These are phyloP conservation scores for Anthopleura sola DNA, from an alignment of 64 coral and sea anemone genomes.

Conservation along the genomic window DNA sequence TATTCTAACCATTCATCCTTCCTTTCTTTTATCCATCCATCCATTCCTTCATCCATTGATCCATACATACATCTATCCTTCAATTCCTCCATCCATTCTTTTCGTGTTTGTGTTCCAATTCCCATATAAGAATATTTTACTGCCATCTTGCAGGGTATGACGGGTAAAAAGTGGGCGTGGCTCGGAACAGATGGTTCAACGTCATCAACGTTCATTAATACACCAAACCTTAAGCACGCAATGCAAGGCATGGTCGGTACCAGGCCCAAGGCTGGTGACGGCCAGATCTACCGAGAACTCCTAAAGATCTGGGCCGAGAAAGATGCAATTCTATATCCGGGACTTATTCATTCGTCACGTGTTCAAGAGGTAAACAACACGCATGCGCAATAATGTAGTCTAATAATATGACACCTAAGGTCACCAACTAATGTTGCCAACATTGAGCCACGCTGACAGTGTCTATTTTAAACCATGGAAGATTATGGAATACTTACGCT, in stretches of 20 bases:
- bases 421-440: too few species aligned
- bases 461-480: background rate
- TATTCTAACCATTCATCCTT: too few species aligned
- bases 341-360: slow-evolving; percentile 81
- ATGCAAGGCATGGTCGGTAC: slow-evolving; percentile 99
- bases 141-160: slow-evolving; percentile 74
- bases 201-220: slow-evolving; percentile 77
- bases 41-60: too few species aligned
- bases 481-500: background rate
- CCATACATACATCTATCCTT: too few species aligned
- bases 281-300: slow-evolving; percentile 64
- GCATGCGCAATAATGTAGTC: background rate
- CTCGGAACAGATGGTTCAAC: slow-evolving; percentile 97
- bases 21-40: too few species aligned
- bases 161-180: slow-evolving; percentile 97
- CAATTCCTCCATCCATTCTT: too few species aligned
- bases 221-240: slow-evolving; percentile 83
- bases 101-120: too few species aligned
- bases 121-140: background rate
- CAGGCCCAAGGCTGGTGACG: slow-evolving; percentile 75
- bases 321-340: slow-evolving; percentile 72
- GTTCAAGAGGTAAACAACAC: slow-evolving; percentile 51
- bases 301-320: slow-evolving; percentile 87
- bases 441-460: too few species aligned
- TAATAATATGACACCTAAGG: too few species aligned